Evolutionary conservation across 1,140 invertebrate species (phyloP), one percentile per base, ranked within the genome.

Genomic region (Cyphomyrmex costatus): DNA sequence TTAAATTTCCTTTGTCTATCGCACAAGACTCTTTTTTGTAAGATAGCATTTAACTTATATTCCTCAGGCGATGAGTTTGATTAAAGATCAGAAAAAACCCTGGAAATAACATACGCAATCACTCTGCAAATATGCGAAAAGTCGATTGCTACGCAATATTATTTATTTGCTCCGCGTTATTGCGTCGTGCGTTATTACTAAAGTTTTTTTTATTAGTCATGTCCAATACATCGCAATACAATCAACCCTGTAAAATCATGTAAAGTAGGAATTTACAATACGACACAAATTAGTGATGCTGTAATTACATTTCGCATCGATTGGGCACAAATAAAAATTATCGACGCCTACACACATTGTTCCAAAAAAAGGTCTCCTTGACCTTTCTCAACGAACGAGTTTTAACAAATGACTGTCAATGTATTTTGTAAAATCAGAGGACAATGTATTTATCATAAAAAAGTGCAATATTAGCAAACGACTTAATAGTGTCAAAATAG

Each of bases 261-360:
- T n/a, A n/a, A 12, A 51, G 8, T 53, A 68, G 33, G 19, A 80
- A 70, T 53, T 53, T 80, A 0, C 49, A 19, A n/a, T 33, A 16
- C 58, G 16, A 21, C 21, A 21, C 36, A 61, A 63, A 78, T 63
- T 78, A 77, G 36, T 21, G 10, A 24, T 49, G 19, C 68, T 36
- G 51, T 56, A 56, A 80, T 80, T 80, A n/a, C 51, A 53, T 53
- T 53, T 70, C 24, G 36, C 33, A 80, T 80, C 33, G 65, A 80
- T 80, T 46, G 7, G 16, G 3, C 21, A 10, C 21, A 10, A 70
- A 56, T 42, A 70, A 80, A 70, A 80, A 24, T 80, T 80, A 36
- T 70, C 33, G n/a, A 19, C 30, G 16, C 10, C 51, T 70, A 56
- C n/a, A 49, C 24, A 46, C 27, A 51, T 79, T 46, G 42, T 19